Percentiles rank a stretch among this genome's conserved stretches.
phyloP scores from a whole-genome alignment of 2,888 invertebrate species.

The Eupithecia pulchellata region DNA sequence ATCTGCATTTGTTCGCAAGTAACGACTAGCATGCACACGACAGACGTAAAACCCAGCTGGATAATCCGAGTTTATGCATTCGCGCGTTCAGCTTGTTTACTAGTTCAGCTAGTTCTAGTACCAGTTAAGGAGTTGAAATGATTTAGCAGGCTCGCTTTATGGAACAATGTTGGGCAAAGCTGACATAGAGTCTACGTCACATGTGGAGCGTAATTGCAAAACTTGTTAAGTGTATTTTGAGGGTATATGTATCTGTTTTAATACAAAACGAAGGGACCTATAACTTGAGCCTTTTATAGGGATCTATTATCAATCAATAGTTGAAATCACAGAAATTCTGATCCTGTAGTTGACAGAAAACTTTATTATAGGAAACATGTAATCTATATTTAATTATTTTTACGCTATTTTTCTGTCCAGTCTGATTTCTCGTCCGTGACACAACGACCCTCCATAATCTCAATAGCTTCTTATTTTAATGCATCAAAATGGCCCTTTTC shows the following conservation, averaged over 20 bases:
- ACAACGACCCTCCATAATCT: background rate
- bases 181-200: slow-evolving; percentile 21
- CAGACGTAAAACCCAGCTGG: slow-evolving; percentile 39
- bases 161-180: slow-evolving; percentile 32
- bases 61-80: slow-evolving; percentile 43
- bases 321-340: background rate
- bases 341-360: background rate
- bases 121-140: slow-evolving; percentile 42
- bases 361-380: background rate
- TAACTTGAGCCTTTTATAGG: background rate
- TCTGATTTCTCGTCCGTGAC: background rate
- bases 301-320: background rate
- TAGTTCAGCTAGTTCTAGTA: slow-evolving; percentile 31
- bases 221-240: slow-evolving; percentile 22
- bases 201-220: slow-evolving; percentile 17
- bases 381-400: background rate
- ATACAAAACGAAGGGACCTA: background rate
- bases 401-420: background rate
- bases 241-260: slow-evolving; percentile 7
- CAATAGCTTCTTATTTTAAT: background rate
- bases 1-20: slow-evolving; percentile 39
- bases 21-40: slow-evolving; percentile 36
- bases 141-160: slow-evolving; percentile 40
- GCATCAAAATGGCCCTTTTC: background rate
- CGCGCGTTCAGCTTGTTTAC: slow-evolving; percentile 37